Conservation (phyloP, 2,888 invertebrate genomes). For the Molorchus minor region DNA sequence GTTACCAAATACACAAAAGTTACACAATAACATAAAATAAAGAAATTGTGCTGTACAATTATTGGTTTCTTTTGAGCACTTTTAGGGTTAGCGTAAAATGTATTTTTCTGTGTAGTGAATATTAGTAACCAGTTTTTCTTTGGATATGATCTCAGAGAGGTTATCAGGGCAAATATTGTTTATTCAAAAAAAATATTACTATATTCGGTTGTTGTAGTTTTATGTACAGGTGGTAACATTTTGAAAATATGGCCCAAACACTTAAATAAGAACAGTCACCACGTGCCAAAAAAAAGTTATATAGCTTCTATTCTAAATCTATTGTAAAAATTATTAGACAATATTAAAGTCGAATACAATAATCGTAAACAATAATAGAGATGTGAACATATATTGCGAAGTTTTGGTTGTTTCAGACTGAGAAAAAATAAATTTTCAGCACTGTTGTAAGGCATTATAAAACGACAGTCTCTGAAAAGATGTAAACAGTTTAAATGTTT, state of each 20-base stretch:
- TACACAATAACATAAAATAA: too few relatives aligned
- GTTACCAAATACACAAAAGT: too few relatives aligned
- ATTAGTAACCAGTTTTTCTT: too few relatives aligned
- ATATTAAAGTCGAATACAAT: conserved; percentile 52
- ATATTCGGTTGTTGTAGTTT: background rate
- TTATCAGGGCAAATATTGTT: conserved; percentile 12
- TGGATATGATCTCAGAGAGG: conserved; percentile 29
- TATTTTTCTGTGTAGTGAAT: too few relatives aligned
- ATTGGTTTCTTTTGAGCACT: too few relatives aligned
- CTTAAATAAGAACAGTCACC: conserved; percentile 35
- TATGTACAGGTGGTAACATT: conserved; percentile 12
- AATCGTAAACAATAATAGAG: conserved; percentile 48
- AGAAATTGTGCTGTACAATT: too few relatives aligned
- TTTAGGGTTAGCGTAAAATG: too few relatives aligned
- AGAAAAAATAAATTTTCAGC: conserved; percentile 23
- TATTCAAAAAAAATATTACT: background rate
- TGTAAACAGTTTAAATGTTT: conserved; percentile 20
- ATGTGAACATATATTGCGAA: conserved; percentile 25
- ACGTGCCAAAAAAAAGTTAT: conserved; percentile 38
- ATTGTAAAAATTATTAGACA: conserved; percentile 44
- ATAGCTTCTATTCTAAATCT: conserved; percentile 26
- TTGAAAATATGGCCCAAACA: background rate
- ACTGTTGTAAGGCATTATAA: conserved; percentile 20
- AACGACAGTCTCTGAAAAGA: conserved; percentile 24
- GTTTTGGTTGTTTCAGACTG: conserved; percentile 27